Conservation (phyloP, 2,113 vertebrate species). For the Rousettus leschenaultii region DNA sequence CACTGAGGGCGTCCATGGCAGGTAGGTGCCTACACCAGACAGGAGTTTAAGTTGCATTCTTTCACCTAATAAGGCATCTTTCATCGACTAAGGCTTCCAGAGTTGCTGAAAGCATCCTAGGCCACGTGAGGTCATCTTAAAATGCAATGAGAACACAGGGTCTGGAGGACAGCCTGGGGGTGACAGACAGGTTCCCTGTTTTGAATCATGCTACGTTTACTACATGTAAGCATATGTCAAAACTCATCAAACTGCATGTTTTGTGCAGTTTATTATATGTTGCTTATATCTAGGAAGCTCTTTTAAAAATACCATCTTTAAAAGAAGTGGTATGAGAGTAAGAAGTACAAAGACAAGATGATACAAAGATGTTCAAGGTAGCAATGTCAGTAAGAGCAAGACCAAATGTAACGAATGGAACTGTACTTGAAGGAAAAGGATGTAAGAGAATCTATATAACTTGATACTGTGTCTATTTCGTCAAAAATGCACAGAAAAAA, state of each 20-base stretch:
- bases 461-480: not conserved
- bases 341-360: not conserved
- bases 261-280: not conserved
- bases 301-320: not conserved
- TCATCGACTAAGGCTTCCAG: not conserved
- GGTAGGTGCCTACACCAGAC: not conserved
- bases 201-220: not conserved
- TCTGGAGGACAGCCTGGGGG: not conserved
- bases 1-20: not conserved
- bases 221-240: not conserved
- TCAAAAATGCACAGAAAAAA: not conserved
- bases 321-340: not conserved
- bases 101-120: not conserved
- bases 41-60: no score
- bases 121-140: not conserved
- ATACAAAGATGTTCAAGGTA: not conserved
- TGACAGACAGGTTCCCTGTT: not conserved
- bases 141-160: not conserved
- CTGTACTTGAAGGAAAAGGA: not conserved
- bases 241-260: not conserved
- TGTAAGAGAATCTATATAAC: not conserved
- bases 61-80: not conserved
- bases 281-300: not conserved
- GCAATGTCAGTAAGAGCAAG: not conserved
- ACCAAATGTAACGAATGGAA: not conserved